These are phyloP conservation scores for Epistrophella euchroma DNA, from an alignment of 2,888 invertebrate species.

Conservation along the genomic window DNA sequence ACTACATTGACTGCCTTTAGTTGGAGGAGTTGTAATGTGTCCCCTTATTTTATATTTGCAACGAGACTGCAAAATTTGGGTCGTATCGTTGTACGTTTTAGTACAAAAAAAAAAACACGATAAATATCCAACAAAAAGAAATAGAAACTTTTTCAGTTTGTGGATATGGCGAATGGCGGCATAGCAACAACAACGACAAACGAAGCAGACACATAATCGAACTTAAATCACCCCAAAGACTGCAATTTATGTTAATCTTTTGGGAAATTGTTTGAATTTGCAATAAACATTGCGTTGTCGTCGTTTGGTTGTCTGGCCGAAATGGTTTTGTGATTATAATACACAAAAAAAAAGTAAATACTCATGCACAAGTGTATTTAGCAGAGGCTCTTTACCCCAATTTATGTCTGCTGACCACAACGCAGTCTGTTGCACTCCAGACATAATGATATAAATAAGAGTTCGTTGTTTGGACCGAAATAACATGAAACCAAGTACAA, in stretches of 20 bases:
- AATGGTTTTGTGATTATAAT: constrained; percentile 59
- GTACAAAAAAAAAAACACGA: neutral
- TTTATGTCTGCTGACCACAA: constrained; percentile 67
- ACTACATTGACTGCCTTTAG: constrained; percentile 3
- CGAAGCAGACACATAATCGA: constrained; percentile 51
- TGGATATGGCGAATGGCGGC: constrained; percentile 39
- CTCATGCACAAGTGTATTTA: constrained; percentile 30
- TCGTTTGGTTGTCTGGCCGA: constrained; percentile 44
- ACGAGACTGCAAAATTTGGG: constrained; percentile 60
- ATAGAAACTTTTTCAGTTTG: constrained; percentile 47
- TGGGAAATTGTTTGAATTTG: constrained; percentile 57
- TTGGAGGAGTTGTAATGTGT: constrained; percentile 44
- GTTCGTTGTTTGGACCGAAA: constrained; percentile 20
- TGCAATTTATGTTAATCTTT: constrained; percentile 65
- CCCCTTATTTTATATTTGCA: constrained; percentile 36
- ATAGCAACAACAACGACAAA: constrained; percentile 24
- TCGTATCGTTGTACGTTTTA: constrained; percentile 31
- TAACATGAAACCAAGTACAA: constrained; percentile 14
- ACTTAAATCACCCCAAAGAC: constrained; percentile 60
- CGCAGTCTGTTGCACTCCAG: constrained; percentile 74
- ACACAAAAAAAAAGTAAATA: constrained; percentile 15
- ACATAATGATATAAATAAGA: constrained; percentile 39
- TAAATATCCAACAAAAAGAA: constrained; percentile 7
- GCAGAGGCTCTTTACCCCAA: constrained; percentile 57
- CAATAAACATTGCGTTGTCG: constrained; percentile 30